phyloP scores from a whole-genome alignment of 1,140 invertebrate genomes.

The Drosophila paulistorum region DNA sequence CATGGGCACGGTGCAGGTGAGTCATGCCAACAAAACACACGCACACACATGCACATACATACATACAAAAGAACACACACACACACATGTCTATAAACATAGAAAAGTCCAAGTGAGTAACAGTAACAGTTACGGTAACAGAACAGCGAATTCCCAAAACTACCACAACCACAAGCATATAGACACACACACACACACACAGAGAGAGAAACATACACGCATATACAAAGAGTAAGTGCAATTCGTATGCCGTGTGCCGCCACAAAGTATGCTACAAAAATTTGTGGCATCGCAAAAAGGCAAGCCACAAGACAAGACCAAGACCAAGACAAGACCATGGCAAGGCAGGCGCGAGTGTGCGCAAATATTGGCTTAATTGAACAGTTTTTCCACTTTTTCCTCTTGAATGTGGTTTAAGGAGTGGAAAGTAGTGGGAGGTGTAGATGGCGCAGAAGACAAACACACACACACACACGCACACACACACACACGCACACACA shows the following conservation, averaged over 20 bases:
- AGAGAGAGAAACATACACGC: conserved; percentile 40
- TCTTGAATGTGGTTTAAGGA: conserved; percentile 20
- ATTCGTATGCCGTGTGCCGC: conserved; percentile 40
- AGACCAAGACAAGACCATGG: conserved; percentile 9
- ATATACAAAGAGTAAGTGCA: conserved; percentile 34
- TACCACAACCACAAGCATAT: conserved; percentile 34
- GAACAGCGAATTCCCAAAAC: conserved; percentile 27
- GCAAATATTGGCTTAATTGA: conserved; percentile 80
- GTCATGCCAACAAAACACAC: conserved; percentile 48
- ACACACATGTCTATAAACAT: background rate
- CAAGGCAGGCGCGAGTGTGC: conserved; percentile 61
- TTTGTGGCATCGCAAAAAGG: conserved; percentile 49
- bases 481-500: no score
- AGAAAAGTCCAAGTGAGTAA: conserved; percentile 7
- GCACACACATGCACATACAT: conserved; percentile 8
- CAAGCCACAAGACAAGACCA: conserved; percentile 14
- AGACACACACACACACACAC: conserved; percentile 12
- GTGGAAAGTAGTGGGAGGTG: background rate
- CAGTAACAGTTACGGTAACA: conserved; percentile 3
- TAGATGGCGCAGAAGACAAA: background rate
- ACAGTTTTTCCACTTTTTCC: conserved; percentile 47
- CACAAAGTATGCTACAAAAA: conserved; percentile 69
- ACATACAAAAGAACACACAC: background rate
- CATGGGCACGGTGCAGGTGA: conserved; percentile 74
- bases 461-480: conserved; percentile 33